phyloP scores from a whole-genome alignment of 1,140 invertebrate species.

The Heterodera schachtii region DNA sequence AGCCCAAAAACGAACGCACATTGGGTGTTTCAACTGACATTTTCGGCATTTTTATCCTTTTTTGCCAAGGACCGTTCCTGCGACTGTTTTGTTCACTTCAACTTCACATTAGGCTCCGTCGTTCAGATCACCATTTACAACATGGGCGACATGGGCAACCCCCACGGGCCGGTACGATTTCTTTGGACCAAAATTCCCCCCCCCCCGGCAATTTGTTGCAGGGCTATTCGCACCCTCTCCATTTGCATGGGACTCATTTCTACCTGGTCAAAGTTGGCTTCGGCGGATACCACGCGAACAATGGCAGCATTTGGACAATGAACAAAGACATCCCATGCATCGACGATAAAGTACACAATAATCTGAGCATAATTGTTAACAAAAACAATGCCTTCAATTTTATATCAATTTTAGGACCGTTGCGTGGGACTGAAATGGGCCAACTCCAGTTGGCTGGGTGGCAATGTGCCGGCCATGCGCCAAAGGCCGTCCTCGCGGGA shows the following conservation, averaged over 20 bases:
- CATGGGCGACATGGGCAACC: slow-evolving; percentile 58
- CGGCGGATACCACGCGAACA: slow-evolving; percentile 48
- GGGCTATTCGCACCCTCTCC: slow-evolving; percentile 61
- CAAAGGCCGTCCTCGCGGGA: slow-evolving; percentile 53
- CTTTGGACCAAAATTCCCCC: no score
- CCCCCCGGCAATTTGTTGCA: not conserved
- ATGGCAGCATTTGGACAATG: slow-evolving; percentile 44
- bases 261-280: slow-evolving; percentile 61
- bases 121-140: slow-evolving; percentile 62
- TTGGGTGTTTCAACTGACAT: slow-evolving; percentile 27
- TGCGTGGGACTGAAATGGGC: slow-evolving; percentile 50
- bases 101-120: slow-evolving; percentile 45
- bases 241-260: slow-evolving; percentile 62
- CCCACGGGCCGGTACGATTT: slow-evolving; percentile 24
- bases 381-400: no score
- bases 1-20: slow-evolving; percentile 37
- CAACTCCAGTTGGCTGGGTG: slow-evolving; percentile 42
- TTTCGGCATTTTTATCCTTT: not conserved
- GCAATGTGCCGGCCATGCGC: slow-evolving; percentile 51
- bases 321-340: slow-evolving; percentile 50
- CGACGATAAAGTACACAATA: slow-evolving; percentile 32
- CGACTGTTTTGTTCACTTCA: slow-evolving; percentile 57
- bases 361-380: no score
- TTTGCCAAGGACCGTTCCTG: slow-evolving; percentile 35
- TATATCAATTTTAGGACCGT: slow-evolving; percentile 24